Conservation (phyloP, 2,797 vertebrate genomes). For the Rhinophrynus dorsalis region DNA sequence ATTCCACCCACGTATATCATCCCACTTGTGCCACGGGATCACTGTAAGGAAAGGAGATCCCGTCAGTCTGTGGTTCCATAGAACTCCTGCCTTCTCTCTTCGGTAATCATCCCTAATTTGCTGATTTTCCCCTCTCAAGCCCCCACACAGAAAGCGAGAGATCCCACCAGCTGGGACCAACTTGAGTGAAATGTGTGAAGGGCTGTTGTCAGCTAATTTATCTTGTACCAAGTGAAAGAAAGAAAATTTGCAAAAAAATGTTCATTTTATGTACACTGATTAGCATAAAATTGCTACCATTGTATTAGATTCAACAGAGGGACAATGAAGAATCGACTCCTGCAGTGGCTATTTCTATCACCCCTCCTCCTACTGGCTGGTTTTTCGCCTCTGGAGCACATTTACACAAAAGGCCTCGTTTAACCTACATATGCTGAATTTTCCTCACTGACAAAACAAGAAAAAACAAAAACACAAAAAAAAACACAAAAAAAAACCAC, state of each 20-base stretch:
- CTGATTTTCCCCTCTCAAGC: neutral
- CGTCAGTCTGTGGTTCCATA: too few relatives aligned
- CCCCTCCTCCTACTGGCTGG: constrained; percentile 21
- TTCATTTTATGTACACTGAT: constrained; percentile 82
- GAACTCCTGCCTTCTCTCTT: neutral
- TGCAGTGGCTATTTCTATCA: constrained; percentile 69
- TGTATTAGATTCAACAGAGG: constrained; percentile 78
- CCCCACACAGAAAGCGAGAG: neutral
- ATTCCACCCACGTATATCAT: too few relatives aligned
- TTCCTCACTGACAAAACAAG: constrained; percentile 8
- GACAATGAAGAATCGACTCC: constrained; percentile 71
- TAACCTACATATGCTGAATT: constrained; percentile 34
- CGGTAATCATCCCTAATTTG: constrained; percentile 28
- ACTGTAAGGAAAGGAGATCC: too few relatives aligned
- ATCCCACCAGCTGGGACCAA: constrained; percentile 33
- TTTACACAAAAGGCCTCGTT: constrained; percentile 31
- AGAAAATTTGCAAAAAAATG: constrained; percentile 67
- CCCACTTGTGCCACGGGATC: too few relatives aligned
- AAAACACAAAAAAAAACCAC: too few relatives aligned
- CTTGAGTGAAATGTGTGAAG: constrained; percentile 40
- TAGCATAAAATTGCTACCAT: constrained; percentile 90
- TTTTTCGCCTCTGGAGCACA: constrained; percentile 49
- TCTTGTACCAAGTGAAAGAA: constrained; percentile 65
- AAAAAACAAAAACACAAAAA: too few relatives aligned
- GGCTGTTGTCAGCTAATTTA: constrained; percentile 65